Base-by-base conservation (phyloP, 2,113 vertebrate genomes). In the Cheilinus undulatus region DNA sequence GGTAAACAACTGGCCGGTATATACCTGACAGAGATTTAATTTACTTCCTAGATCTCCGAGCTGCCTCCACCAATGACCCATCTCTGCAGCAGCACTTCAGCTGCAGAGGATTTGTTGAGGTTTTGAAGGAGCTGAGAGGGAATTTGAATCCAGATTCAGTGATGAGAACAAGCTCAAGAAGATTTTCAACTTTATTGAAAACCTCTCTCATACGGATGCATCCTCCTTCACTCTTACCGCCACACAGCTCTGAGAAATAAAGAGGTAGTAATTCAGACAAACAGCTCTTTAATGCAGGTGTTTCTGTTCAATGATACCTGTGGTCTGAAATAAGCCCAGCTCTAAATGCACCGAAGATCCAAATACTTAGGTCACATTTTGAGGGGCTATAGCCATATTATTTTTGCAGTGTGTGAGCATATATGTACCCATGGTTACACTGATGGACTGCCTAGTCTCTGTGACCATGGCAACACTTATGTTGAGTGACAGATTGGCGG, bases 171-270 rank as follows among this genome's bases (percentile, higher is more conserved):
- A 30, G 58, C 46, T 23, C 46, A 27, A 60, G 8, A 26, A 45
- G 40, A 30, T 45, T 59, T 59, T 59, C 38, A 42, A 27, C 23
- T 7, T 42, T 20, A 59, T 1, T 45, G 19, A 61, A 61, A 61
- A 27, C 7, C 24, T 36, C 32, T 22, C 28, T 28, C 13, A 17
- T 11, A 43, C 34, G 40, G 17, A 23, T 10, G 20, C 8, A 49
- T 23, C 46, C 46, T 49, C 26, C 7, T 26, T 28, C 6, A 28
- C 50, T 28, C 5, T 26, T 5, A 17, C 9, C 9, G 32, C 22
- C 7, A 32, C 11, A 10, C 43, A 32, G 42, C 59, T 48, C 19
- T 45, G 38, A 7, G 10, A 13, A 20, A 12, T 28, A 9, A 60
- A 11, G 17, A 6, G 40, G 40, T 38, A 24, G 20, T 17, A 3